Evolutionary conservation across 1,140 invertebrate genomes (phyloP), one percentile per base, ranked within the genome.

Genomic region (Brachionus angularis): DNA sequence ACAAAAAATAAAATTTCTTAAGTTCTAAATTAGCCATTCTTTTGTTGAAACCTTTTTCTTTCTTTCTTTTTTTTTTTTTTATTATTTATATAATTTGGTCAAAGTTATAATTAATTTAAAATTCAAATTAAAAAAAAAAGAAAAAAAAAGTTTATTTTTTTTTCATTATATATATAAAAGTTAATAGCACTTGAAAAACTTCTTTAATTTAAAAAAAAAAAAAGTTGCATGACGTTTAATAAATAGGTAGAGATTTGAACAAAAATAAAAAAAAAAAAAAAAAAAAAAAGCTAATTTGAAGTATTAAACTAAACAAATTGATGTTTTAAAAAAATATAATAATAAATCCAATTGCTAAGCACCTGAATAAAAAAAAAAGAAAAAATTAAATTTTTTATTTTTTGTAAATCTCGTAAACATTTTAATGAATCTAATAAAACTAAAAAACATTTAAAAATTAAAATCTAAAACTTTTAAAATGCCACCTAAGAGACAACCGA

Each of bases 401-500:
- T 29, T 58, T 39, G 36, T 39, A 36, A 36, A 58, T 21, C 3
- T 42, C 16, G 16, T n/a, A 42, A 18, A 21, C 16, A 31, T 21
- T 2, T 5, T 53, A 31, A 14, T 16, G n/a, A 53, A 2, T 31
- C 33, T 53, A 34, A 58, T 21, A 58, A n/a, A n/a, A n/a, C n/a
- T n/a, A 53, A 31, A 31, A 53, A 53, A 21, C 18, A 33, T 55
- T 34, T 34, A 23, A 18, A 21, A 36, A 55, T 34, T n/a, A n/a
- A n/a, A n/a, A n/a, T n/a, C n/a, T n/a, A n/a, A n/a, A n/a, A n/a
- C 18, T 33, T 0, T 53, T 14, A 55, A 55, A 58, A 58, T 58
- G 62, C 47, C 62, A 25, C 62, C 42, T 47, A 27, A 33, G n/a
- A 67, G 62, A 29, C 62, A 50, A 46, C 62, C 62, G 21, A 67